phyloP scores from a whole-genome alignment of 2,888 invertebrate species.

The Drosophila borborema region DNA sequence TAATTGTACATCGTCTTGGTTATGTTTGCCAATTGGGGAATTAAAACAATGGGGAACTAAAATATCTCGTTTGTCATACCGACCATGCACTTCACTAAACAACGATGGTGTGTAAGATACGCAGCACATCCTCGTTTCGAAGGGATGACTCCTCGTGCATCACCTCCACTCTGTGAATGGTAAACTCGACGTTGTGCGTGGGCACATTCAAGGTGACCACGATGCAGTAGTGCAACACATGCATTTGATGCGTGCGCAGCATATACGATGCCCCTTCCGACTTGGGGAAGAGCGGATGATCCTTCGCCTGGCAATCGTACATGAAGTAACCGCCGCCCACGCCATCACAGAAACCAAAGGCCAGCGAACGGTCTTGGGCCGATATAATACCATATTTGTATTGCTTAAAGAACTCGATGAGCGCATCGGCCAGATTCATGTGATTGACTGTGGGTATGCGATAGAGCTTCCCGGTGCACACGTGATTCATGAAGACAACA shows the following conservation, averaged over 20 bases:
- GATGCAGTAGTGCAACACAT: constrained; percentile 88
- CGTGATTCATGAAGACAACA: constrained; percentile 86
- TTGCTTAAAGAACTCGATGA: constrained; percentile 87
- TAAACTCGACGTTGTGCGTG: constrained; percentile 86
- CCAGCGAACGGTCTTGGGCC: constrained; percentile 86
- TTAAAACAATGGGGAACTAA: background rate
- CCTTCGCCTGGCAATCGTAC: constrained; percentile 88
- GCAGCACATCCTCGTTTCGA: constrained; percentile 53
- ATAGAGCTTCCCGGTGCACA: constrained; percentile 88
- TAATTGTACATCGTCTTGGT: background rate
- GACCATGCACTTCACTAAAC: background rate
- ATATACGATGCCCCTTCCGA: constrained; percentile 87
- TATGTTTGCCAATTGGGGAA: background rate
- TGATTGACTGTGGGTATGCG: constrained; percentile 81
- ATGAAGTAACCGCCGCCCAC: constrained; percentile 87
- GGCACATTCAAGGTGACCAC: constrained; percentile 87
- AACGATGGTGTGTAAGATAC: constrained; percentile 31
- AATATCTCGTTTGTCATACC: background rate
- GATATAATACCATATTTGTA: constrained; percentile 86
- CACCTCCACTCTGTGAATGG: constrained; percentile 84
- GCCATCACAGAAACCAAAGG: constrained; percentile 85
- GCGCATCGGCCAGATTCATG: constrained; percentile 88
- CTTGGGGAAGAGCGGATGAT: constrained; percentile 87
- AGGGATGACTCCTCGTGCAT: constrained; percentile 57
- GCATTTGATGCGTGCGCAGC: constrained; percentile 87